Conservation (phyloP, 2,888 invertebrate genomes). For the Arctia plantaginis region DNA sequence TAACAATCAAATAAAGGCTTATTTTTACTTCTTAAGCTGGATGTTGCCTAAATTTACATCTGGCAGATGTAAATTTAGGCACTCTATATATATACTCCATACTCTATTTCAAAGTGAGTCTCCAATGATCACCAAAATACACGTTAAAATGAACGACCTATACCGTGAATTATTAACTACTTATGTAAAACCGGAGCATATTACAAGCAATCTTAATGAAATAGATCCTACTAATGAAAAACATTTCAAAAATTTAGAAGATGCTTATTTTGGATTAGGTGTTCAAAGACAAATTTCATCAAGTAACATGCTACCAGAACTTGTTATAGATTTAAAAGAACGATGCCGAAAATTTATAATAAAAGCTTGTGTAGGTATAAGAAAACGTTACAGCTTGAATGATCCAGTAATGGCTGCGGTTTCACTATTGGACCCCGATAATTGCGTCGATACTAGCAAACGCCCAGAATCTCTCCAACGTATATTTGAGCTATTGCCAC, state of each 20-base stretch:
- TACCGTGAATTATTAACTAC: conserved; percentile 30
- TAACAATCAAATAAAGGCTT: conserved; percentile 24
- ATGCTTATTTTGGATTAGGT: conserved; percentile 25
- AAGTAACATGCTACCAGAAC: background rate
- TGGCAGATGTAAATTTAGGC: too few species aligned
- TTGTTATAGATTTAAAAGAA: conserved; percentile 17
- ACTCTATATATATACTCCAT: too few species aligned
- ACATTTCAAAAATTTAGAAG: conserved; percentile 30
- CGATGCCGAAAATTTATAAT: conserved; percentile 29
- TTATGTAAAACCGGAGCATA: conserved; percentile 27
- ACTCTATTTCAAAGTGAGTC: conserved; percentile 30
- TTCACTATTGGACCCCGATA: too few species aligned
- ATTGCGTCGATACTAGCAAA: too few species aligned
- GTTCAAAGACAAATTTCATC: conserved; percentile 22
- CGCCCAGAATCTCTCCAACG: too few species aligned
- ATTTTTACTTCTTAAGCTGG: conserved; percentile 29
- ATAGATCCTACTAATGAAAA: conserved; percentile 31
- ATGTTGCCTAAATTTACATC: conserved; percentile 28
- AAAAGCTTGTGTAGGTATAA: conserved; percentile 23
- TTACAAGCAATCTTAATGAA: conserved; percentile 27
- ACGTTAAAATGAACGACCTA: conserved; percentile 23
- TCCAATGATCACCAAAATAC: conserved; percentile 32
- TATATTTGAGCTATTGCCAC: too few species aligned
- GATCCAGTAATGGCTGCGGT: too few species aligned
- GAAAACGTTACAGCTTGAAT: conserved; percentile 27